Percentiles rank a stretch among this genome's conserved stretches.
Evolutionary conservation across 2,888 invertebrate genomes (phyloP).

Genomic region (Euphydryas editha): DNA sequence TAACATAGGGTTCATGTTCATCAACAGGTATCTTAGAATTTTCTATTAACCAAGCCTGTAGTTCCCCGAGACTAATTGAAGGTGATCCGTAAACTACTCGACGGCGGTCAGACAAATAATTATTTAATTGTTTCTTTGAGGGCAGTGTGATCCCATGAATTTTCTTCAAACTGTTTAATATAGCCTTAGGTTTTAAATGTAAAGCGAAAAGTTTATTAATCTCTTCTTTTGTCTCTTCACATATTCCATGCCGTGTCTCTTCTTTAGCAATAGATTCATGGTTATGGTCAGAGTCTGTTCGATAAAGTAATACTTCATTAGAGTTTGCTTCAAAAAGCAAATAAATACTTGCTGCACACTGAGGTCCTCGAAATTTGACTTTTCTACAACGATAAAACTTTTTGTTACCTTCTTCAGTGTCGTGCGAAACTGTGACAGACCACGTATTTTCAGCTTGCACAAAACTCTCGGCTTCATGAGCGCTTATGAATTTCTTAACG

Average conservation of each 20-base stretch:
- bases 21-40: slow-evolving; percentile 9
- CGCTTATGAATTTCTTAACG: no score
- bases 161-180: neutral
- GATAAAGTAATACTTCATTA: neutral
- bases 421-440: no score
- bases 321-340: no score
- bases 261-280: neutral
- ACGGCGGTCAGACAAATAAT: slow-evolving; percentile 1
- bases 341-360: neutral
- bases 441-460: no score
- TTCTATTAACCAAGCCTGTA: slow-evolving; percentile 6
- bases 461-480: no score
- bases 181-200: neutral
- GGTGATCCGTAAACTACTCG: neutral
- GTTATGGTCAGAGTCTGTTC: neutral
- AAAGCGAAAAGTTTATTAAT: neutral
- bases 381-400: neutral
- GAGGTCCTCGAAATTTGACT: neutral
- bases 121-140: slow-evolving; percentile 4
- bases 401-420: neutral
- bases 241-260: neutral
- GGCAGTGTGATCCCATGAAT: slow-evolving; percentile 10
- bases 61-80: slow-evolving; percentile 15
- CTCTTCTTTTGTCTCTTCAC: neutral
- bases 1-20: slow-evolving; percentile 2